Evolutionary conservation across 2,113 vertebrate species (phyloP), one percentile per base, ranked within the genome.

Genomic region (Hyperoodon ampullatus): DNA sequence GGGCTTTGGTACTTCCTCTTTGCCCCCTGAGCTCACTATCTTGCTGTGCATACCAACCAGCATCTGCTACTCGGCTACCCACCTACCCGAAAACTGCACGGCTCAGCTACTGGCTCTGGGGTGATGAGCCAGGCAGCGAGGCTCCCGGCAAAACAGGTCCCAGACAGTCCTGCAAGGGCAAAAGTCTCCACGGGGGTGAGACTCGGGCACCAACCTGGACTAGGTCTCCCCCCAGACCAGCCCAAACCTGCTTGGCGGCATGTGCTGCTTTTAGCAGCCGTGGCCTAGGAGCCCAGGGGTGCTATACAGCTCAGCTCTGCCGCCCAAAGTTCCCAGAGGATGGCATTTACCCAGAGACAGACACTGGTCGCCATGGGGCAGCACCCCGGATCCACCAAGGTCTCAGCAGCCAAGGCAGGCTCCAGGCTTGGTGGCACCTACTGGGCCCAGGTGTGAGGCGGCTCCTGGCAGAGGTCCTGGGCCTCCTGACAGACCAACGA

Each of bases 281-380:
- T 18, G 30, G 91, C 50, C 42, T 53, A 9, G 4, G 2, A 71
- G 65, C 93, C 30, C 6, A 0, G 19, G 19, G 68, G 65, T 50
- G 87, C 33, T 18, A 0, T 47, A 71, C 88, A 35, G 35, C 96
- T 68, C 94, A 66, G 95, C 95, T 81, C 4, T 66, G 92, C 53
- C 83, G 97, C 96, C 78, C 61, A 1, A 9, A 96, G 95, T 81
- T 87, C 98, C 78, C 13, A 15, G 90, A 92, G 97, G 97, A 12
- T 60, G 19, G 92, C 96, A 96, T 94, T 91, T 96, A 97, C 35
- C 96, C 95, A 97, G 97, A 97, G 60, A 87, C 80, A 95, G 0
- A 88, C 89, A 55, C 94, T 61, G 96, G 98, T 98, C 98, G 98
- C 98, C 98, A 98, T 98, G 97, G 98, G 97, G 98, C 97, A 92